A percentile compares a stretch with the other conserved stretches of the same genome.
These are phyloP conservation scores for Timandra comae DNA, from an alignment of 2,888 invertebrate species.

Conservation along the genomic window DNA sequence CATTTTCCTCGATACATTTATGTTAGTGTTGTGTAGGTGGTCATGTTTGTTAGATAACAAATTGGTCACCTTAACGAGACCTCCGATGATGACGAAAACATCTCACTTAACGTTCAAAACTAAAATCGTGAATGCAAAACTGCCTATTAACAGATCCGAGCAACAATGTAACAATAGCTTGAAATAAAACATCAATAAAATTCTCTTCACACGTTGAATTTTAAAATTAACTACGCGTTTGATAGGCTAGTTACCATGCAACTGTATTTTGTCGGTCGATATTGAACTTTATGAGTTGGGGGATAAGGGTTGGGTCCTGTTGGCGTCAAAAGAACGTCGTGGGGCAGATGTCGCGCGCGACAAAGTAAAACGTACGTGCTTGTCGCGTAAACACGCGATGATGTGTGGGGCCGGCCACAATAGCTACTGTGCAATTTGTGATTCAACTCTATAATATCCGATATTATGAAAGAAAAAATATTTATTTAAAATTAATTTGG, in stretches of 20 bases:
- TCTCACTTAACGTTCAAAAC: slow-evolving; percentile 25
- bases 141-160: slow-evolving; percentile 11
- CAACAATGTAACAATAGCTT: slow-evolving; percentile 19
- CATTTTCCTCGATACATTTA: slow-evolving; percentile 17
- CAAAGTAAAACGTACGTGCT: slow-evolving; percentile 73
- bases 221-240: slow-evolving; percentile 53
- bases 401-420: slow-evolving; percentile 73
- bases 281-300: slow-evolving; percentile 7
- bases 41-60: slow-evolving; percentile 64
- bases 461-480: slow-evolving; percentile 36
- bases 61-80: slow-evolving; percentile 54
- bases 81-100: slow-evolving; percentile 51
- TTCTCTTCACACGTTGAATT: slow-evolving; percentile 49
- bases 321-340: slow-evolving; percentile 16
- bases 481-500: slow-evolving; percentile 40
- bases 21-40: slow-evolving; percentile 49
- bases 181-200: slow-evolving; percentile 53
- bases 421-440: slow-evolving; percentile 69
- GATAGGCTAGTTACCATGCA: slow-evolving; percentile 33
- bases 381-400: slow-evolving; percentile 63
- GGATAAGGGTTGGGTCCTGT: slow-evolving; percentile 13
- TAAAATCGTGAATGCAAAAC: slow-evolving; percentile 9
- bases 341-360: slow-evolving; percentile 64
- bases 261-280: slow-evolving; percentile 11
- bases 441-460: slow-evolving; percentile 61